Percentiles rank a stretch among this genome's conserved stretches.
Evolutionary conservation across 1,140 invertebrate species (phyloP).

Genomic region (Drosophila pallidifrons): DNA sequence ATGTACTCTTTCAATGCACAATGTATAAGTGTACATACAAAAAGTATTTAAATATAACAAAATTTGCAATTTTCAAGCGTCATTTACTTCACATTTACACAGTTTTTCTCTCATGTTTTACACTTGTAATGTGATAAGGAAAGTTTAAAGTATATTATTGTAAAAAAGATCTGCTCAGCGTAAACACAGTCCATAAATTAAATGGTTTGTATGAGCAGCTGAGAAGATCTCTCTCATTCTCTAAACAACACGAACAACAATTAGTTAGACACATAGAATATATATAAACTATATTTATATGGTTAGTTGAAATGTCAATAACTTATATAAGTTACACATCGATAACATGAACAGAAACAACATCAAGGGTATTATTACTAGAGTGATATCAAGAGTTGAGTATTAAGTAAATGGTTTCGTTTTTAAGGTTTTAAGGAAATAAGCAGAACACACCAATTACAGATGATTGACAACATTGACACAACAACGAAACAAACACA

Average conservation of each 20-base stretch:
- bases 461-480: constrained; percentile 60
- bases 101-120: background rate
- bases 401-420: constrained; percentile 29
- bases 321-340: background rate
- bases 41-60: background rate
- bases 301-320: background rate
- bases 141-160: background rate
- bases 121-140: background rate
- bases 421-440: constrained; percentile 23
- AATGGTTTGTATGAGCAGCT: background rate
- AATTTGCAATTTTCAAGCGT: background rate
- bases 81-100: background rate
- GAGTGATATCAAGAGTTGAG: constrained; percentile 1
- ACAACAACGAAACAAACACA: constrained; percentile 46
- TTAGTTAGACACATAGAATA: background rate
- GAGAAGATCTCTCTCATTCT: background rate
- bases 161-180: background rate
- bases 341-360: constrained; percentile 6
- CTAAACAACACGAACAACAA: constrained; percentile 4
- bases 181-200: constrained; percentile 3
- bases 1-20: no score
- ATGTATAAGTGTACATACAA: background rate
- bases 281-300: constrained; percentile 3
- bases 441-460: constrained; percentile 69
- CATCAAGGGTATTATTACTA: background rate